These are phyloP conservation scores for Phengaris arion DNA, from an alignment of 2,888 invertebrate species.

Conservation along the genomic window DNA sequence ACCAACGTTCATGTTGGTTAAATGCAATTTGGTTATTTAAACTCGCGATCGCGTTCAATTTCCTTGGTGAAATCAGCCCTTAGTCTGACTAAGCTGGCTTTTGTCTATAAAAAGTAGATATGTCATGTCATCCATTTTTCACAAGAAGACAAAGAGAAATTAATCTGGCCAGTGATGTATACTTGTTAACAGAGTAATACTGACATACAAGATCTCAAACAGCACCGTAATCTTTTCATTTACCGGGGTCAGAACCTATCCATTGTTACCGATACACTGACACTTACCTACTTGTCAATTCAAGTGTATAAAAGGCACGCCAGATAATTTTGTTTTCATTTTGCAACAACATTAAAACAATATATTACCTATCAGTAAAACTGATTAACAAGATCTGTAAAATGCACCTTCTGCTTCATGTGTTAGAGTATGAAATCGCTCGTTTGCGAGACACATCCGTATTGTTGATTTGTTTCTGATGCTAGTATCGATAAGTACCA, in stretches of 20 bases:
- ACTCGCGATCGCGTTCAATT: too few species aligned
- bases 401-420: neutral
- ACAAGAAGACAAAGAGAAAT: neutral
- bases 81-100: neutral
- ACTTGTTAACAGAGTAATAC: neutral
- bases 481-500: constrained; percentile 43
- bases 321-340: constrained; percentile 21
- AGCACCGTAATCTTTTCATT: neutral
- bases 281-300: constrained; percentile 16
- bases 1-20: too few species aligned
- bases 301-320: constrained; percentile 13
- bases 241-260: constrained; percentile 6
- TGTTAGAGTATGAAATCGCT: neutral
- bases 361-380: neutral
- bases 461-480: constrained; percentile 35
- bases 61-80: too few species aligned
- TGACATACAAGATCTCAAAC: neutral
- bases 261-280: constrained; percentile 24
- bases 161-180: neutral
- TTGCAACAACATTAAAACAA: constrained; percentile 17
- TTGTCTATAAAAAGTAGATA: neutral
- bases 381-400: neutral
- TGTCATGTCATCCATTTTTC: neutral
- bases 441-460: constrained; percentile 33
- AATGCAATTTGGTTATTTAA: too few species aligned